A percentile compares a stretch with the other conserved stretches of the same genome.
These are phyloP conservation scores for Scelioninae gen. 2 DNA, from an alignment of 2,888 invertebrate genomes.

Conservation along the genomic window DNA sequence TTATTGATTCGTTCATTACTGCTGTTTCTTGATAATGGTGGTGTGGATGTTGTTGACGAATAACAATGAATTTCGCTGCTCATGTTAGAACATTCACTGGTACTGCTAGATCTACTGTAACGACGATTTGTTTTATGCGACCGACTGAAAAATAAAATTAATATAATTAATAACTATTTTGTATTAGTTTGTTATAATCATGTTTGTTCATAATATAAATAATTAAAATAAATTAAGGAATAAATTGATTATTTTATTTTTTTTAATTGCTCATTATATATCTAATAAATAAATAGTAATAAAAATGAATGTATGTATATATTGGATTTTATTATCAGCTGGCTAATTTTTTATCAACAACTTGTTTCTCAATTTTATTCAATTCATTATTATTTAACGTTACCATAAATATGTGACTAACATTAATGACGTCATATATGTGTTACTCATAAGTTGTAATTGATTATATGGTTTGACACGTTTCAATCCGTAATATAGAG, in stretches of 20 bases:
- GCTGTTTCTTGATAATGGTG: constrained; percentile 77
- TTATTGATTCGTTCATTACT: constrained; percentile 71
- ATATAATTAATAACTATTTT: not conserved
- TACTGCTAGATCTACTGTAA: constrained; percentile 73
- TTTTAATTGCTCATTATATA: too few species aligned
- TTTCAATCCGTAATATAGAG: constrained; percentile 15
- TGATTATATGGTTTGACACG: constrained; percentile 20
- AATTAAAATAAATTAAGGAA: too few species aligned
- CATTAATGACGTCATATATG: constrained; percentile 23
- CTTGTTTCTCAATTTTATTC: not conserved
- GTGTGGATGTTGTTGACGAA: constrained; percentile 73
- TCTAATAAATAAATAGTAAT: too few species aligned
- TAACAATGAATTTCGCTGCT: constrained; percentile 73
- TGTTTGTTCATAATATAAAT: too few species aligned
- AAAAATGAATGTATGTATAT: too few species aligned
- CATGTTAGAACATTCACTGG: constrained; percentile 73
- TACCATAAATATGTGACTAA: constrained; percentile 29
- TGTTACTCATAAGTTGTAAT: constrained; percentile 27
- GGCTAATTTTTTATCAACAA: too few species aligned
- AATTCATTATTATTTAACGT: constrained; percentile 15
- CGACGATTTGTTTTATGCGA: constrained; percentile 71
- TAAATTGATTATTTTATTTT: too few species aligned
- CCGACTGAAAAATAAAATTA: constrained; percentile 64
- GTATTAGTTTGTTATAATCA: too few species aligned
- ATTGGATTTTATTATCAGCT: too few species aligned